Conservation (phyloP, 2,888 invertebrate species). For the Apotomis betuletana region DNA sequence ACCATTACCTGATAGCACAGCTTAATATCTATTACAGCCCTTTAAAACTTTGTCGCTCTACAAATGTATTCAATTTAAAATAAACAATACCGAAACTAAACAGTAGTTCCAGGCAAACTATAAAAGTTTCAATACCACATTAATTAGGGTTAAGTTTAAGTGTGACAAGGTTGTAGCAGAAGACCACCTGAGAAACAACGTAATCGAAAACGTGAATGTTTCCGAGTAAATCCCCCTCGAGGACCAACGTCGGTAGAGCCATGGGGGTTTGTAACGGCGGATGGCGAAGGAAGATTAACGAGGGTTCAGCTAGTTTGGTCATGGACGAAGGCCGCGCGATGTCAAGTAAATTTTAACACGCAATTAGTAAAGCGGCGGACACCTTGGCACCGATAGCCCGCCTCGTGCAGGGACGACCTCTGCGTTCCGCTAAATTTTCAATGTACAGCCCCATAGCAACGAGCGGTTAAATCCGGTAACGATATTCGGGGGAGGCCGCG, state of each 20-base stretch:
- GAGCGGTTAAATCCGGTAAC: constrained; percentile 49
- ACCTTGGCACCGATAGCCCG: constrained; percentile 76
- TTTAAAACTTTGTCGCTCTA: constrained; percentile 18
- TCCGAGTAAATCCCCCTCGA: constrained; percentile 64
- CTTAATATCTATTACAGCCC: constrained; percentile 22
- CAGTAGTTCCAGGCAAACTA: constrained; percentile 23
- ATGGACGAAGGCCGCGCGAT: constrained; percentile 72
- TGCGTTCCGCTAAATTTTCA: constrained; percentile 40
- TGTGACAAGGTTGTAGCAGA: constrained; percentile 76
- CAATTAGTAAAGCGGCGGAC: constrained; percentile 74
- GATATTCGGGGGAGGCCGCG: constrained; percentile 55
- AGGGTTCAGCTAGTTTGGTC: constrained; percentile 59
- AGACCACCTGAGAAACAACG: constrained; percentile 73
- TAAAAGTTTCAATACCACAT: constrained; percentile 28
- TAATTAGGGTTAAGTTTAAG: constrained; percentile 55
- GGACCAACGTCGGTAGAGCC: constrained; percentile 55
- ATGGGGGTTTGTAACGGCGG: constrained; percentile 53
- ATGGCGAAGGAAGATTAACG: constrained; percentile 47
- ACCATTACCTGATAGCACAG: constrained; percentile 54
- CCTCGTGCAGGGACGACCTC: constrained; percentile 64
- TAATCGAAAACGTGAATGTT: constrained; percentile 62
- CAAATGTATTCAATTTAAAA: constrained; percentile 8
- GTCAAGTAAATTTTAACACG: constrained; percentile 82
- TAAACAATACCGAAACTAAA: constrained; percentile 24
- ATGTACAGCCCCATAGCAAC: constrained; percentile 51